These are phyloP conservation scores for Coluber constrictor DNA, from an alignment of 2,797 vertebrate genomes.

Conservation along the genomic window DNA sequence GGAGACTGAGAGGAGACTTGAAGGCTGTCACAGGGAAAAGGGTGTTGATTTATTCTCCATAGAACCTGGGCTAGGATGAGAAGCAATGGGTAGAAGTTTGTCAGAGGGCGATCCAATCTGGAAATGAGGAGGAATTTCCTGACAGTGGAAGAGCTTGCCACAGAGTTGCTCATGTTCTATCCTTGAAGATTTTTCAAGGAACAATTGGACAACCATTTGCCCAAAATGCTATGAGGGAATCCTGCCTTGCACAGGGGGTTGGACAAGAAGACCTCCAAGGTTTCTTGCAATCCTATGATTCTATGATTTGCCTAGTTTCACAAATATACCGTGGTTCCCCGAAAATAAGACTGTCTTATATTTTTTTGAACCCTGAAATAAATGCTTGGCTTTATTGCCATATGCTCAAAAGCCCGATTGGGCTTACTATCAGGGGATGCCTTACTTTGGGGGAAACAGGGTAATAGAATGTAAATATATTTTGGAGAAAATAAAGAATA, in stretches of 20 bases:
- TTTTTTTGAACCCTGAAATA: no score
- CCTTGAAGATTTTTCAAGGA: neutral
- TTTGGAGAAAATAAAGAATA: neutral
- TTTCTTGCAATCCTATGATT: neutral
- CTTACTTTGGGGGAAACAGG: no score
- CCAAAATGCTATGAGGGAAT: neutral
- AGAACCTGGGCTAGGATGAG: neutral
- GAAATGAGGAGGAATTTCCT: neutral
- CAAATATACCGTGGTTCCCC: neutral
- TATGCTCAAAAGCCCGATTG: no score
- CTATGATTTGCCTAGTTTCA: neutral
- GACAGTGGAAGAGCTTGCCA: neutral
- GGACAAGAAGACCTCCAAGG: neutral
- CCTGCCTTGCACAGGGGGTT: neutral
- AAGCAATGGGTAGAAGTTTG: neutral
- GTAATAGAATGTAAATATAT: no score
- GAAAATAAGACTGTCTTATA: no score
- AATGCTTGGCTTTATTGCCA: no score
- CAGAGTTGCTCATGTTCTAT: neutral
- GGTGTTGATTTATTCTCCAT: no score
- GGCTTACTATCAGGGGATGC: no score
- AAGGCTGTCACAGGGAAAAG: neutral
- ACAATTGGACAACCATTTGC: neutral
- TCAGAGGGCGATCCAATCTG: neutral
- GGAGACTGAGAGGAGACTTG: neutral